Base-by-base conservation (phyloP, 1,140 invertebrate genomes). In the Drosophila kikkawai region DNA sequence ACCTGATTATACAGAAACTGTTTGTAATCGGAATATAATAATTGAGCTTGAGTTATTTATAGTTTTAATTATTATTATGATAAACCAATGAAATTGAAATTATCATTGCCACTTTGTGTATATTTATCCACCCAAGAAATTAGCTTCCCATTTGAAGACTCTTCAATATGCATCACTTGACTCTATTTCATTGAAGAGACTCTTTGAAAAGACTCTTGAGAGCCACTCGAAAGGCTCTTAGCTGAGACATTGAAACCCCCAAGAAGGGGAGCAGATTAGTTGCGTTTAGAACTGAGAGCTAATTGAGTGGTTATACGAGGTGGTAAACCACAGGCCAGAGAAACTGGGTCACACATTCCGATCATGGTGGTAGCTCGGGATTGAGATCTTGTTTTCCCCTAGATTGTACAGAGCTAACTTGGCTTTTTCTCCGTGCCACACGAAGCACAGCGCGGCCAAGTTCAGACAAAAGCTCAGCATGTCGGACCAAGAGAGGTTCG, bases 291-390 rank as follows among this genome's bases (percentile, higher is more conserved):
- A 15, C 55, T 32, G 22, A 22, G 41, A 47, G 36, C 55, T 73
- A 51, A 73, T 71, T 73, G 45, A 50, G 37, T 9, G 37, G 60
- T 73, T 45, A 73, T 7, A 32, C 39, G 19, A 22, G 48, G 47
- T 19, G 17, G 44, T 45, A 13, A 47, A 3, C 37, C 7, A 53
- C 11, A 53, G 17, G n/a, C 37, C 22, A 12, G 26, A 15, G n/a
- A 34, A 73, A 73, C 22, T 71, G 67, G 69, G 69, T 73, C 69
- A 60, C 32, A 17, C 45, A 51, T 45, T 68, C 37, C 53, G n/a
- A 51, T 60, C 44, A 19, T 12, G 19, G 34, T 8, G 51, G 51
- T 34, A 4, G 17, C 32, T 53, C 8, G 12, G 32, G n/a, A 45
- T 15, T 41, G 19, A 32, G 58, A 68, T 63, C 45, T 68, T 39